Evolutionary conservation across 2,888 invertebrate species (phyloP), one percentile per base, ranked within the genome.

Genomic region (Didymodactylos carnosus): DNA sequence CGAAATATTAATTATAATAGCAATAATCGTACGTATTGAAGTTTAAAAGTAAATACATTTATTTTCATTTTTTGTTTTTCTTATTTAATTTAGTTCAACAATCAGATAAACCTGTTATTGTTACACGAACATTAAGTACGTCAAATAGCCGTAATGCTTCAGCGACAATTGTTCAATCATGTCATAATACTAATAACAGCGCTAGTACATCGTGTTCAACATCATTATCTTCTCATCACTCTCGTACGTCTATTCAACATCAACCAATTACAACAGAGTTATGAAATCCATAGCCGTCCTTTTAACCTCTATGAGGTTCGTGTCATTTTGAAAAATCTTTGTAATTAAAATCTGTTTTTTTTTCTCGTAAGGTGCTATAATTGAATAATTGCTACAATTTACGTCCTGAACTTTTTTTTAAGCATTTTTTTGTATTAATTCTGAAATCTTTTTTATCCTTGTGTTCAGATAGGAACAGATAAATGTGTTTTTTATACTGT

Each of bases 201-300:
- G n/a, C n/a, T n/a, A n/a, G n/a, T 35, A n/a, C n/a, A n/a, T n/a
- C n/a, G n/a, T n/a, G n/a, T n/a, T n/a, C 62, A 7, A 19, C 11
- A 11, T 35, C 6, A 35, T 19, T 62, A n/a, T 35, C 62, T 35
- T 10, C 29, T 62, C 35, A 35, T n/a, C 13, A 62, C 35, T 35
- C 62, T 35, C 62, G 62, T 19, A 25, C 62, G 35, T 62, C 62
- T 10, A 29, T 35, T 62, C 62, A 35, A 10, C 35, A 62, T 62
- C 62, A 62, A n/a, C 62, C 62, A n/a, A 62, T 62, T 35, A 62
- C 62, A 62, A 62, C 62, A 62, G 62, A 62, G 35, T 62, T 62
- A 62, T 62, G 35, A 35, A n/a, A 62, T 6, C 5, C 7, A 16
- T 16, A 19, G 2, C 3, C 13, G 2, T 25, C 6, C 23, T 25